Evolutionary conservation across 1,140 invertebrate species (phyloP).

Genomic region (Caenorhabditis latens): DNA sequence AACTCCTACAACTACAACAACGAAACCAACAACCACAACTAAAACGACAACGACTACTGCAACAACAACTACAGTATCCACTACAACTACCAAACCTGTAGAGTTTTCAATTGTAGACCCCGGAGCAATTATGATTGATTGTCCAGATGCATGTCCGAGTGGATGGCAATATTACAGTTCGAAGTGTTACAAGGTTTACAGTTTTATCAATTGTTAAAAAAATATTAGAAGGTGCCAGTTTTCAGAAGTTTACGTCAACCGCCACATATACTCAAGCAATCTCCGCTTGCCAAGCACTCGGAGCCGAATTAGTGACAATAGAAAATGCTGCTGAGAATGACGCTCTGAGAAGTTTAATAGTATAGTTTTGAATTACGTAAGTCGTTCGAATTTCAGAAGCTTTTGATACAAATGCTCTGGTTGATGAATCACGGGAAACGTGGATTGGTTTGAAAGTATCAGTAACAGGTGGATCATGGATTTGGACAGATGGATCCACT

Average conservation of each 20-base stretch:
- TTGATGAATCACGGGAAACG: neutral
- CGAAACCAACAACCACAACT: too few relatives aligned
- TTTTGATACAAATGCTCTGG: neutral
- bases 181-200: neutral
- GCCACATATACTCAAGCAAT: neutral
- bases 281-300: neutral
- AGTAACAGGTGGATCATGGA: neutral
- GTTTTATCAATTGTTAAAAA: neutral
- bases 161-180: neutral
- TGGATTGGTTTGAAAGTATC: neutral
- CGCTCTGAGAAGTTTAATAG: neutral
- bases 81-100: neutral
- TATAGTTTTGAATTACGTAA: neutral
- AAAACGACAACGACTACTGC: too few relatives aligned
- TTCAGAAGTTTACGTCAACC: neutral
- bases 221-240: too few relatives aligned
- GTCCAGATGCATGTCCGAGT: neutral
- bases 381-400: neutral
- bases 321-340: neutral
- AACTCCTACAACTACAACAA: too few relatives aligned
- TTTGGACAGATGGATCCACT: neutral
- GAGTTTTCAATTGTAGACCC: neutral
- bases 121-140: neutral
- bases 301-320: neutral
- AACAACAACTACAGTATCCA: neutral